Conservation (phyloP, 2,113 vertebrate species). For the Phalacrocorax carbo region DNA sequence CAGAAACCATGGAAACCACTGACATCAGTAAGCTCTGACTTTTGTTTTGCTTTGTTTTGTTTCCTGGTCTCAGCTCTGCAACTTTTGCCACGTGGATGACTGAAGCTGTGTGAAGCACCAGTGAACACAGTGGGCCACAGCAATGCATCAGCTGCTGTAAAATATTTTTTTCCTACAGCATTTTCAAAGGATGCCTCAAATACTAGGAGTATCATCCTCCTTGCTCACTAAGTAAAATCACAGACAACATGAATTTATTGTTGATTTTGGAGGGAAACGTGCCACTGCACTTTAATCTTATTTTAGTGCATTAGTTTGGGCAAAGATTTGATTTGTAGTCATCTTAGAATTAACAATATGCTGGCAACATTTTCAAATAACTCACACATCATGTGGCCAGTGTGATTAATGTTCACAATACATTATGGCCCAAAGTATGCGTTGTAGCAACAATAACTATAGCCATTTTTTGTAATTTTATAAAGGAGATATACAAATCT, state of each 20-base stretch:
- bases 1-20: background rate
- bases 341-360: background rate
- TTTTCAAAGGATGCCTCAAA: background rate
- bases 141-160: background rate
- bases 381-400: background rate
- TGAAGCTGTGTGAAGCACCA: background rate
- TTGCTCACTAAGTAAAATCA: background rate
- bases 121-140: background rate
- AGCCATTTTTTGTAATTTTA: background rate
- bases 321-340: background rate
- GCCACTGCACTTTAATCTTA: background rate
- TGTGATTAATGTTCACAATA: constrained; percentile 1
- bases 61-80: background rate
- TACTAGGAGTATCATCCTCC: background rate
- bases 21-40: background rate
- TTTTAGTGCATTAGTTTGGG: background rate
- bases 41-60: background rate
- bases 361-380: background rate
- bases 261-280: background rate
- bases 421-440: background rate
- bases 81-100: background rate
- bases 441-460: background rate
- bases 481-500: background rate
- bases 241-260: background rate
- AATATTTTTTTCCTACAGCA: background rate